These are phyloP conservation scores for Bos indicus DNA, from an alignment of 2,113 vertebrate genomes.

Conservation along the genomic window DNA sequence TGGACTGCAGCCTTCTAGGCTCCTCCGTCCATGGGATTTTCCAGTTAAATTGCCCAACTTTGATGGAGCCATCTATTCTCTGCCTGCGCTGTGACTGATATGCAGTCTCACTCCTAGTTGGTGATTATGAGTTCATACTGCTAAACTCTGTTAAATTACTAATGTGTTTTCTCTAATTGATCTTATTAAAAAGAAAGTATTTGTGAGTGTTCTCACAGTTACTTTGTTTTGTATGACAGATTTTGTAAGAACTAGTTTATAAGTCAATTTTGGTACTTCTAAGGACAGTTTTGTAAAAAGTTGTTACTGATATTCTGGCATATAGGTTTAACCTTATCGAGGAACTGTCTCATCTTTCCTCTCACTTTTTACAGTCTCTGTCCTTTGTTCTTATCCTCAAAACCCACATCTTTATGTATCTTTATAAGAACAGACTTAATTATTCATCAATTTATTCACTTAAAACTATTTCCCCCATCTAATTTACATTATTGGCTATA, in stretches of 20 bases:
- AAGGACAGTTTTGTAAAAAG: neutral
- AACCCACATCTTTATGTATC: neutral
- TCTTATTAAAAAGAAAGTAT: neutral
- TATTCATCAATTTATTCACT: neutral
- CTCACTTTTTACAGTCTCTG: neutral
- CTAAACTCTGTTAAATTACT: neutral
- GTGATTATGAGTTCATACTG: neutral
- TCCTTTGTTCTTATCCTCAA: neutral
- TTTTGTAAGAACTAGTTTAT: neutral
- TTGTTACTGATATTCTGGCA: neutral
- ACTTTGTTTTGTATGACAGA: neutral
- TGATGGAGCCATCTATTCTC: neutral
- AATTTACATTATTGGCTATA: neutral
- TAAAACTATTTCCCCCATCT: neutral
- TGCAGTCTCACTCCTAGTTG: neutral
- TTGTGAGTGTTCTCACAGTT: neutral
- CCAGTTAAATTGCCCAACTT: neutral
- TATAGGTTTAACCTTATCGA: neutral
- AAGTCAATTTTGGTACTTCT: neutral
- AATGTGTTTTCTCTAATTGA: neutral
- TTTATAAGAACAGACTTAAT: neutral
- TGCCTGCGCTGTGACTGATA: neutral
- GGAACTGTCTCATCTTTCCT: neutral
- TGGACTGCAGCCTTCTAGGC: no score
- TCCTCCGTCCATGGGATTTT: no score